Percentiles rank a stretch among this genome's conserved stretches.
These are phyloP conservation scores for Chelon auratus DNA, from an alignment of 2,797 vertebrate genomes.

Conservation along the genomic window DNA sequence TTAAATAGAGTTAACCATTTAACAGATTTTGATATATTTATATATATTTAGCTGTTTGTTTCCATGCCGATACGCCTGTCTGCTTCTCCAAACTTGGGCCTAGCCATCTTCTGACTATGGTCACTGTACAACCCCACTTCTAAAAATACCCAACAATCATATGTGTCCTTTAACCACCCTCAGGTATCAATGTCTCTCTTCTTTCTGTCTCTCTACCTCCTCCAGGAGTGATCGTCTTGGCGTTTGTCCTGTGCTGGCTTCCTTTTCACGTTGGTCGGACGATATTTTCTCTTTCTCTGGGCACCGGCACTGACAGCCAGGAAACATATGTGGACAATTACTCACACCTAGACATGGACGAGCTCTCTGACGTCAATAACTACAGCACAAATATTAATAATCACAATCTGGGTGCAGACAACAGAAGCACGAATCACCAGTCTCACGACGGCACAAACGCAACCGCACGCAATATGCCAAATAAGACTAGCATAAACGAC, in stretches of 20 bases:
- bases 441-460: neutral
- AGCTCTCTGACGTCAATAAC: neutral
- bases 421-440: neutral
- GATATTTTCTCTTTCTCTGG: constrained; percentile 79
- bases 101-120: too few species aligned
- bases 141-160: too few species aligned
- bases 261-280: constrained; percentile 87
- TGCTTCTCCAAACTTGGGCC: too few species aligned
- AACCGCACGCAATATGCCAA: neutral
- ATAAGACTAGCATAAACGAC: neutral
- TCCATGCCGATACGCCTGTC: too few species aligned
- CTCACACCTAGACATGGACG: neutral
- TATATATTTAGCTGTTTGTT: too few species aligned
- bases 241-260: constrained; percentile 88
- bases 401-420: neutral
- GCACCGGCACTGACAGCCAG: constrained; percentile 28
- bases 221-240: constrained; percentile 86
- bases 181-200: neutral
- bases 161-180: too few species aligned
- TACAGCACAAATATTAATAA: neutral
- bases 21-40: too few species aligned
- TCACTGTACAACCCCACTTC: too few species aligned
- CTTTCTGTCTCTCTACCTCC: neutral
- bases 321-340: constrained; percentile 31
- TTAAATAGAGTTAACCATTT: too few species aligned